Evolutionary conservation across 2,113 vertebrate species (phyloP).

Genomic region (Triplophysa rosa): DNA sequence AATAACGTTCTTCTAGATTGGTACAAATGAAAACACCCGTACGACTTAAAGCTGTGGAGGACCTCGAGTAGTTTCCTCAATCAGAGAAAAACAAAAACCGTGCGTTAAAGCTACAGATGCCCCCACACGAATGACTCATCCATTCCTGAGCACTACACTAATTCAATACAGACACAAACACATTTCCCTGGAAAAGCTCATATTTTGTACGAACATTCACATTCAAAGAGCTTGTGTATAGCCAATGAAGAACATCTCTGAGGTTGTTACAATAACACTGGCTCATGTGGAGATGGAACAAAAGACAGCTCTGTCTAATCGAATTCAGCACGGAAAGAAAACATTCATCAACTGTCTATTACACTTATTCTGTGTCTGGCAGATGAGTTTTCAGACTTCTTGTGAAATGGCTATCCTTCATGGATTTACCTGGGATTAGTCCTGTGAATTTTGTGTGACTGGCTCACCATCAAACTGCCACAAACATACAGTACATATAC

Average conservation of each 20-base stretch:
- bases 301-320: background rate
- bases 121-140: constrained; percentile 19
- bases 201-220: constrained; percentile 16
- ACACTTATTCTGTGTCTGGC: background rate
- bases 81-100: background rate
- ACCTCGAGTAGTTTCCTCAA: constrained; percentile 1
- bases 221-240: background rate
- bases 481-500: background rate
- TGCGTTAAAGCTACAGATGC: background rate
- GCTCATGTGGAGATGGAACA: constrained; percentile 14
- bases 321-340: background rate
- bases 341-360: background rate
- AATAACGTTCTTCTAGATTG: background rate
- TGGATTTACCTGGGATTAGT: background rate
- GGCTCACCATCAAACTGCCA: background rate
- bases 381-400: background rate
- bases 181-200: background rate
- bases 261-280: constrained; percentile 18
- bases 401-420: background rate
- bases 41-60: constrained; percentile 5
- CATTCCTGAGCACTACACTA: constrained; percentile 23
- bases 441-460: background rate
- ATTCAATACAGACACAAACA: constrained; percentile 20
- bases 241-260: constrained; percentile 12
- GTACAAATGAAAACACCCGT: constrained; percentile 3